phyloP scores from a whole-genome alignment of 2,888 invertebrate genomes.

The Carterocephalus palaemon region DNA sequence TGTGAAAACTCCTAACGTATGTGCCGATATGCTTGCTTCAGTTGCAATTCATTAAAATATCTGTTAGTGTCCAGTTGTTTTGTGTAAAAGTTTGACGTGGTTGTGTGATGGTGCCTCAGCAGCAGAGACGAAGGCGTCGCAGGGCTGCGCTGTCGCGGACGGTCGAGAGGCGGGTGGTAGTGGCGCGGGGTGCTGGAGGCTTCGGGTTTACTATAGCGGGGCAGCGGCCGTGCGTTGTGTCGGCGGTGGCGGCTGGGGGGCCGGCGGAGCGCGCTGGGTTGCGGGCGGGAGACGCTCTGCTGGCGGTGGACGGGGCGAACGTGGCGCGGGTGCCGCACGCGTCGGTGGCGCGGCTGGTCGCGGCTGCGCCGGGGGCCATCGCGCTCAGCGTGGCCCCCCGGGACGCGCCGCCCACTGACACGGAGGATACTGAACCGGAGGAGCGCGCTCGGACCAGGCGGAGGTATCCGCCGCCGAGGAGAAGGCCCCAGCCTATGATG shows the following conservation, averaged over 20 bases:
- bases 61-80: background rate
- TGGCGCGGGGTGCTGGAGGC: constrained; percentile 91
- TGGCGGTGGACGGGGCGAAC: constrained; percentile 94
- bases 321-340: constrained; percentile 96
- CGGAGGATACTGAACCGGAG: constrained; percentile 71
- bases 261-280: constrained; percentile 95
- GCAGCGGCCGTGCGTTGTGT: constrained; percentile 96
- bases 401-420: constrained; percentile 69
- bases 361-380: constrained; percentile 89
- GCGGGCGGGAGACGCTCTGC: constrained; percentile 93
- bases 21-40: background rate
- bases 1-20: background rate
- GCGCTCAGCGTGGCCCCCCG: constrained; percentile 88
- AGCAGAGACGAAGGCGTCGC: constrained; percentile 67
- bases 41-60: background rate
- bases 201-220: constrained; percentile 99
- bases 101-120: constrained; percentile 66
- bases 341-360: constrained; percentile 94
- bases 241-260: constrained; percentile 90
- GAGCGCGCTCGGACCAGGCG: constrained; percentile 63
- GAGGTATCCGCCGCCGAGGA: constrained; percentile 64
- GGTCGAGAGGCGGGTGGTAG: constrained; percentile 89
- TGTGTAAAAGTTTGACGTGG: constrained; percentile 26
- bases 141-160: constrained; percentile 59
- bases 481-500: constrained; percentile 57